phyloP scores from a whole-genome alignment of 1,140 invertebrate species.

The Brachystomella parvula region DNA sequence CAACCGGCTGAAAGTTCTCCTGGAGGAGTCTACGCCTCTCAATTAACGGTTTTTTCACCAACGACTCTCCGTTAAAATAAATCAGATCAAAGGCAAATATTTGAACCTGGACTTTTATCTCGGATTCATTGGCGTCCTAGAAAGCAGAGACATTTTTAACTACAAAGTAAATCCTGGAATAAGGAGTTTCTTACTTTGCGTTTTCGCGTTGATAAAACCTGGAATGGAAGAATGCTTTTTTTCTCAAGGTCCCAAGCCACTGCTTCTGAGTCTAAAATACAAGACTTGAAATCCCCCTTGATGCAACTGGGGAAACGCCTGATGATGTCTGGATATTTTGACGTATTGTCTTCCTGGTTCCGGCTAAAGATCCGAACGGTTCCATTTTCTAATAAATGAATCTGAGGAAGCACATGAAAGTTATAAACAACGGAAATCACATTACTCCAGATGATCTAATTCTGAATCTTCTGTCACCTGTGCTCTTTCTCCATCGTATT shows the following conservation, averaged over 20 bases:
- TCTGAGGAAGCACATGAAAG: too few relatives aligned
- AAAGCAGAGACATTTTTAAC: conserved; percentile 1
- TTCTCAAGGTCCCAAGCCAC: conserved; percentile 91
- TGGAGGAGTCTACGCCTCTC: conserved; percentile 66
- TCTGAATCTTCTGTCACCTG: conserved; percentile 56
- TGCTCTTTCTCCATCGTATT: conserved; percentile 98
- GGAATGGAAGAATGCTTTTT: conserved; percentile 92
- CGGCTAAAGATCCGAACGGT: conserved; percentile 80
- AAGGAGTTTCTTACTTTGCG: conserved; percentile 81
- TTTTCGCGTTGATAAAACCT: conserved; percentile 91
- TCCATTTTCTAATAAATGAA: conserved; percentile 63
- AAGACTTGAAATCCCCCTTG: conserved; percentile 60
- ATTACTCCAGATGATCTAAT: conserved; percentile 2
- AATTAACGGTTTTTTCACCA: conserved; percentile 71
- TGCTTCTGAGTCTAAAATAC: conserved; percentile 92
- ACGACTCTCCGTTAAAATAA: conserved; percentile 81
- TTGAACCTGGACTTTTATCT: conserved; percentile 96
- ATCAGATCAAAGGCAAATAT: conserved; percentile 97
- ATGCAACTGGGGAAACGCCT: conserved; percentile 53
- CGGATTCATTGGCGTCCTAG: conserved; percentile 72
- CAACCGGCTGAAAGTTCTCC: conserved; percentile 64
- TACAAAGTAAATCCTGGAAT: conserved; percentile 4
- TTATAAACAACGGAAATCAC: not conserved
- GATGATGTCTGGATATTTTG: conserved; percentile 96
- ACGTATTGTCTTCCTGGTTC: conserved; percentile 97